Evolutionary conservation across 2,888 invertebrate species (phyloP).

Genomic region (Heliconius erato): DNA sequence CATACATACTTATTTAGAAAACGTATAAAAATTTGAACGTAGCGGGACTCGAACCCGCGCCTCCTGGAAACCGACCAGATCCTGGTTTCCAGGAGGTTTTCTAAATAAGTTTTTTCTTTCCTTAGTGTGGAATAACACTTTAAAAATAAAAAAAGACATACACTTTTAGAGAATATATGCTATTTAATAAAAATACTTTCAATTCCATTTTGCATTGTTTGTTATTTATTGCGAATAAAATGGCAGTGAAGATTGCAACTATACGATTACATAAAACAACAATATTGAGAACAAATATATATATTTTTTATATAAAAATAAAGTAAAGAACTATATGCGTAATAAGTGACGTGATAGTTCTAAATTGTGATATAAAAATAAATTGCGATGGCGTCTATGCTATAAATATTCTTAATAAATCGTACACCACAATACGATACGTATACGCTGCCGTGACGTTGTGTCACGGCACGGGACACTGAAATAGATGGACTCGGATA

Average conservation of each 20-base stretch:
- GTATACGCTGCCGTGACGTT: conserved; percentile 61
- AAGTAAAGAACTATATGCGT: neutral
- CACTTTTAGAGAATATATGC: neutral
- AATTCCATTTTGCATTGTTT: too few relatives aligned
- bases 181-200: neutral
- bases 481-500: conserved; percentile 72
- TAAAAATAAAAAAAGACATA: too few relatives aligned
- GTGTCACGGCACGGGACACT: conserved; percentile 61
- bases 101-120: too few relatives aligned
- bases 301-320: neutral
- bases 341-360: conserved; percentile 22
- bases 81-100: too few relatives aligned
- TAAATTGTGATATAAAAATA: conserved; percentile 30
- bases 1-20: too few relatives aligned
- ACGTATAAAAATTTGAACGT: too few relatives aligned
- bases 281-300: neutral
- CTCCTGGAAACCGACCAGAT: too few relatives aligned
- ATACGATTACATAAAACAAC: too few relatives aligned
- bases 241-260: neutral
- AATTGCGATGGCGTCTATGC: conserved; percentile 25
- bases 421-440: conserved; percentile 36
- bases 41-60: too few relatives aligned
- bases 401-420: conserved; percentile 39
- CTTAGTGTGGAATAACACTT: too few relatives aligned
- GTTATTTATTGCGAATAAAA: neutral